A percentile compares a stretch with the other conserved stretches of the same genome.
Conservation (phyloP, 2,888 invertebrate genomes). For the Lasioglossum morio region DNA sequence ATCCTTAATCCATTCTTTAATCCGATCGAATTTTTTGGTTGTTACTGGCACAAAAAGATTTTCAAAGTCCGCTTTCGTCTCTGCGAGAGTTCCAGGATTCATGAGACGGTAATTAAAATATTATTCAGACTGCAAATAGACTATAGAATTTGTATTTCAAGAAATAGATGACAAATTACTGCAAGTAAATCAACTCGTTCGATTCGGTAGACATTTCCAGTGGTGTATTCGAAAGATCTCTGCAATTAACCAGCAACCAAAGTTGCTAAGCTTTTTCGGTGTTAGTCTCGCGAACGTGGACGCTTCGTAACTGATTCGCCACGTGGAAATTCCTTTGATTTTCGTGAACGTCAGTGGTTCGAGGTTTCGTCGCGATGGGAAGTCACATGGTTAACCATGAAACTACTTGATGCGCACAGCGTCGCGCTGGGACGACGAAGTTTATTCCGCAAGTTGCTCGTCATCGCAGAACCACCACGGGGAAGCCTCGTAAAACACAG, state of each 20-base stretch:
- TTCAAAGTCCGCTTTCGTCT: not conserved
- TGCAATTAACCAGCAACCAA: conserved; percentile 34
- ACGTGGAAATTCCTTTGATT: conserved; percentile 34
- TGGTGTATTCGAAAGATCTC: conserved; percentile 21
- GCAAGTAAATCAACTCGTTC: not conserved
- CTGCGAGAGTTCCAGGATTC: not conserved
- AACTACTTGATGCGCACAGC: conserved; percentile 4
- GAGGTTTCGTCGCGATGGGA: conserved; percentile 16
- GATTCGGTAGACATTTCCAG: not conserved
- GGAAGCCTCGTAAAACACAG: conserved; percentile 50
- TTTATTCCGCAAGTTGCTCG: conserved; percentile 32
- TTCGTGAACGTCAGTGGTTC: conserved; percentile 34
- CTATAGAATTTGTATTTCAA: not conserved
- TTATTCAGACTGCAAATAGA: not conserved
- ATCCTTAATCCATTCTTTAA: not conserved
- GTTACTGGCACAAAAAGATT: not conserved
- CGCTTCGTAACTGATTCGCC: conserved; percentile 25
- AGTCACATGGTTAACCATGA: conserved; percentile 15
- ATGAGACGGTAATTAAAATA: not conserved
- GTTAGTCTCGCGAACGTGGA: conserved; percentile 6
- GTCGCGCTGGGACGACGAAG: conserved; percentile 5
- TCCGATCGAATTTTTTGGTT: not conserved
- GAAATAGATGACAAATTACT: not conserved
- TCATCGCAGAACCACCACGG: conserved; percentile 31
- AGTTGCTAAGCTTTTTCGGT: not conserved